phyloP scores from a whole-genome alignment of 2,888 invertebrate species.

The Apotomis betuletana region DNA sequence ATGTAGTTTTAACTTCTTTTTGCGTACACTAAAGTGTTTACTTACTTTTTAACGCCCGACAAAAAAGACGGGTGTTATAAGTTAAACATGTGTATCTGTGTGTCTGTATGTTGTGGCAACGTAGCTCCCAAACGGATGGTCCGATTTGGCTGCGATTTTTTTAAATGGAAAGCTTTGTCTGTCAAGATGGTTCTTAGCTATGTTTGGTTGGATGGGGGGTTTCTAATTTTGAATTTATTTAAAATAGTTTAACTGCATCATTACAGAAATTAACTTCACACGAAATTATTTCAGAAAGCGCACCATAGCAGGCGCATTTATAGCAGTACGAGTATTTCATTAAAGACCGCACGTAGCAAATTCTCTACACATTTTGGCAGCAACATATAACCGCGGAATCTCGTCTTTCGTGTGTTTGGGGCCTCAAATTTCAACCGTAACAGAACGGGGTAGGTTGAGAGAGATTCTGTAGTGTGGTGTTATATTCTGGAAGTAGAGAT shows the following conservation, averaged over 20 bases:
- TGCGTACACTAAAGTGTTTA: too few relatives aligned
- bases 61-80: too few relatives aligned
- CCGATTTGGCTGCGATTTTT: too few relatives aligned
- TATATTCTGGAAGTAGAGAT: background rate
- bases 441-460: background rate
- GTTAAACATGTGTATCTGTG: too few relatives aligned
- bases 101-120: too few relatives aligned
- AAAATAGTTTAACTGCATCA: background rate
- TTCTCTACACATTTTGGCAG: conserved; percentile 7
- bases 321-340: conserved; percentile 2
- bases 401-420: background rate
- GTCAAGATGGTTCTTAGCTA: too few relatives aligned
- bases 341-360: conserved; percentile 6
- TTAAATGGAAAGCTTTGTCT: too few relatives aligned
- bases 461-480: background rate
- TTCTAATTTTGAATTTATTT: too few relatives aligned
- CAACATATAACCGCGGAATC: background rate
- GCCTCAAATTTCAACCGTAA: conserved; percentile 2
- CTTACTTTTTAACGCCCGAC: too few relatives aligned
- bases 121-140: too few relatives aligned
- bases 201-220: too few relatives aligned
- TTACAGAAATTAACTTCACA: background rate
- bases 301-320: background rate
- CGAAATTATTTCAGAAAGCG: background rate
- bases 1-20: too few relatives aligned